Percentiles rank a stretch among this genome's conserved stretches.
Evolutionary conservation across 2,113 vertebrate species (phyloP).

Genomic region (Lagopus leucura): DNA sequence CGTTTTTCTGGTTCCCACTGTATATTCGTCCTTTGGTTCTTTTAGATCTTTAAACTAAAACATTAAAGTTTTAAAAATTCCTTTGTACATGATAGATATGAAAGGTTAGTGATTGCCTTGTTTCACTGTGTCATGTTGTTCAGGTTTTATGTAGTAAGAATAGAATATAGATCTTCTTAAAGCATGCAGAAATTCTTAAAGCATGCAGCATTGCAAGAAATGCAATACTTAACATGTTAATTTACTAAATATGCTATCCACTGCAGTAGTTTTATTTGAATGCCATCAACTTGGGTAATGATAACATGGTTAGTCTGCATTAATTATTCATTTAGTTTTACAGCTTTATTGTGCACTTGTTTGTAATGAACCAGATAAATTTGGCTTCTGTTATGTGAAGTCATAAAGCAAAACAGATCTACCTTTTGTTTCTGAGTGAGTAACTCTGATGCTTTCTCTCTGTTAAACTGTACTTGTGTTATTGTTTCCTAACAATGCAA

Average conservation of each 20-base stretch:
- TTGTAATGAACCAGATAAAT: neutral
- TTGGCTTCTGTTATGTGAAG: neutral
- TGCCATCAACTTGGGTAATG: neutral
- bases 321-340: conserved; percentile 19
- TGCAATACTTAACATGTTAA: neutral
- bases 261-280: neutral
- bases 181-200: neutral
- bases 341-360: neutral
- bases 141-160: neutral
- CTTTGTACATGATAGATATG: neutral
- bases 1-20: neutral
- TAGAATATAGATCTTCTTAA: neutral
- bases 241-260: neutral
- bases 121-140: neutral
- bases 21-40: neutral
- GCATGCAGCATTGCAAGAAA: too few species aligned
- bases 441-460: neutral
- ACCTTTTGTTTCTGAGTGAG: neutral
- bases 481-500: neutral
- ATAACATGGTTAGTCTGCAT: neutral
- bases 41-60: neutral
- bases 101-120: neutral
- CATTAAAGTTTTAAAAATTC: neutral
- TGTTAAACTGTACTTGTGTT: neutral
- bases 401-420: neutral